Evolutionary conservation across 2,113 vertebrate species (phyloP).

Genomic region (Crypturellus undulatus): DNA sequence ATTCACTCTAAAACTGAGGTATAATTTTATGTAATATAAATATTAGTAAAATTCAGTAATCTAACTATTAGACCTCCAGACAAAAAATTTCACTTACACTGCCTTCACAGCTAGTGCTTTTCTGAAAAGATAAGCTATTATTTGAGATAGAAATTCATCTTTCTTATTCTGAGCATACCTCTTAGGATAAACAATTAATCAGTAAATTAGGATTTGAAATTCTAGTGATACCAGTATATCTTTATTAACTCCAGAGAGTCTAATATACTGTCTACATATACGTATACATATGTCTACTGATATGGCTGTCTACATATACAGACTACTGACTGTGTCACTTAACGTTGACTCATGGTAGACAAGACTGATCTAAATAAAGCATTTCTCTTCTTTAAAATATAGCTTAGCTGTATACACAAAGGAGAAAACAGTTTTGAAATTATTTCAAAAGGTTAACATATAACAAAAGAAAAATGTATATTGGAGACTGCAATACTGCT

Average conservation of each 20-base stretch:
- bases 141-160: neutral
- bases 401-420: neutral
- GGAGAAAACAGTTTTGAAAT: neutral
- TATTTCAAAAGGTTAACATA: neutral
- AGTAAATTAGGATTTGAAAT: neutral
- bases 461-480: neutral
- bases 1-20: neutral
- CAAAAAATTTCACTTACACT: neutral
- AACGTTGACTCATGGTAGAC: neutral
- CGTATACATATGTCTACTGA: too few species aligned
- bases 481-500: neutral
- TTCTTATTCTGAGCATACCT: neutral
- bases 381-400: neutral
- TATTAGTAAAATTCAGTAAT: neutral
- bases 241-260: neutral
- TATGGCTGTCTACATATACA: neutral
- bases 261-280: neutral
- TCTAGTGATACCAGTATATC: neutral
- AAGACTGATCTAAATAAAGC: neutral
- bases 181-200: neutral
- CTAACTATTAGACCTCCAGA: neutral
- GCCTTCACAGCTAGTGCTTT: neutral
- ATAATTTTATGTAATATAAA: neutral
- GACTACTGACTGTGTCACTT: neutral
- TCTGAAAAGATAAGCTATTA: neutral